Evolutionary conservation across 1,140 invertebrate genomes (phyloP).

Genomic region (Macrocentrus cingulum): DNA sequence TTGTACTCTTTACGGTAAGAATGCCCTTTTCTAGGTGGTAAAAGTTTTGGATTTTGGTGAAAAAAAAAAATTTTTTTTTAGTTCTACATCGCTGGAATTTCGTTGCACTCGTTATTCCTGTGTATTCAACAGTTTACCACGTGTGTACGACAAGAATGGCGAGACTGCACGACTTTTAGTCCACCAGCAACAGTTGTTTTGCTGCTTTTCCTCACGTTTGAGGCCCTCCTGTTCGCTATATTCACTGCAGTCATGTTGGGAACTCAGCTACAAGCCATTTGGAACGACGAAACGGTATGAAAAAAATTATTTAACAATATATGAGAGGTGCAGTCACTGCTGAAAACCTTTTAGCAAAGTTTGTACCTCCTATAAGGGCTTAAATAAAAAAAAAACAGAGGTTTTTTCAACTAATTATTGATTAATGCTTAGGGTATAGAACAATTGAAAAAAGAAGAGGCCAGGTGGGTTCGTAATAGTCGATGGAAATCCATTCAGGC

Average conservation of each 20-base stretch:
- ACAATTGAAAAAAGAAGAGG: constrained; percentile 91
- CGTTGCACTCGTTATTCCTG: constrained; percentile 89
- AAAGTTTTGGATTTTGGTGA: not conserved
- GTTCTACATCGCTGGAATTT: constrained; percentile 98
- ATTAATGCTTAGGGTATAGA: constrained; percentile 94
- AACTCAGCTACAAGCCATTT: constrained; percentile 96
- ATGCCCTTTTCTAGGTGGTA: not conserved
- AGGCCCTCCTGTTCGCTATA: constrained; percentile 95
- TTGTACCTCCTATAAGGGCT: too few species aligned
- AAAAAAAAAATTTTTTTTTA: constrained; percentile 60
- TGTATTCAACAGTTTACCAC: constrained; percentile 91
- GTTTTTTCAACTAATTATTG: constrained; percentile 35
- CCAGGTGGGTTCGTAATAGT: constrained; percentile 86
- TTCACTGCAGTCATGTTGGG: constrained; percentile 98
- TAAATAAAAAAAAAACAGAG: too few species aligned
- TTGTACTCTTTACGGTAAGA: constrained; percentile 97
- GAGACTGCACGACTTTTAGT: constrained; percentile 88
- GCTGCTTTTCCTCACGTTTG: constrained; percentile 93
- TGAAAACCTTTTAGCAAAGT: too few species aligned
- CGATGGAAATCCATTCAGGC: constrained; percentile 92
- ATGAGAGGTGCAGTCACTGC: too few species aligned
- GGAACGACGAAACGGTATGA: constrained; percentile 95
- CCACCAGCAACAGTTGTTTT: constrained; percentile 95
- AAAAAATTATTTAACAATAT: constrained; percentile 8
- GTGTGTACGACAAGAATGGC: constrained; percentile 94